Percentiles rank a stretch among this genome's conserved stretches.
Evolutionary conservation across 2,797 vertebrate species (phyloP).

Genomic region (Geotrypetes seraphini): DNA sequence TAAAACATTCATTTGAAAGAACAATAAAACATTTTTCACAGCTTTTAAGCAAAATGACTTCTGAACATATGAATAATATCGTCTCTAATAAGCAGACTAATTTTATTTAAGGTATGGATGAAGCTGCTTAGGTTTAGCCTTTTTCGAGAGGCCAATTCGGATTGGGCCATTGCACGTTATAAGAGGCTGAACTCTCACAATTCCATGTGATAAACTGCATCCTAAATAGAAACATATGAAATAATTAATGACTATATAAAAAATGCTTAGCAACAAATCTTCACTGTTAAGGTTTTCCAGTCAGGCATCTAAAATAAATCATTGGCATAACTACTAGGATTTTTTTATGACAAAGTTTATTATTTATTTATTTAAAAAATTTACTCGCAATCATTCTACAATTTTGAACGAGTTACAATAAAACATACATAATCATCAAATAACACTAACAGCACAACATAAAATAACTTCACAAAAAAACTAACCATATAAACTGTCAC

Average conservation of each 20-base stretch:
- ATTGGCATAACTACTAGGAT: too few relatives aligned
- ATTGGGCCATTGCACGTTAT: conserved; percentile 76
- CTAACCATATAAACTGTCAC: too few relatives aligned
- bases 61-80: conserved; percentile 6
- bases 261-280: not conserved
- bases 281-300: not conserved
- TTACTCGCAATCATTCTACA: too few relatives aligned
- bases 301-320: too few relatives aligned
- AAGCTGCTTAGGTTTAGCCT: conserved; percentile 67
- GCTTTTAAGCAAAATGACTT: conserved; percentile 1
- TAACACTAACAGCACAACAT: too few relatives aligned
- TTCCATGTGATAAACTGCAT: conserved; percentile 33
- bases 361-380: too few relatives aligned
- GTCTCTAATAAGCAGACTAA: not conserved
- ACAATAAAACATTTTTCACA: conserved; percentile 16
- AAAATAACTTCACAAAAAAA: too few relatives aligned
- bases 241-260: not conserved
- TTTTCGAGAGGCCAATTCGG: conserved; percentile 79
- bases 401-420: too few relatives aligned
- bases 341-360: too few relatives aligned
- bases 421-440: too few relatives aligned
- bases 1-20: conserved; percentile 13
- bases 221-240: conserved; percentile 41
- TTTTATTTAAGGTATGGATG: conserved; percentile 70
- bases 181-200: conserved; percentile 69